These are phyloP conservation scores for Scatophagus argus DNA, from an alignment of 2,113 vertebrate genomes.

Conservation along the genomic window DNA sequence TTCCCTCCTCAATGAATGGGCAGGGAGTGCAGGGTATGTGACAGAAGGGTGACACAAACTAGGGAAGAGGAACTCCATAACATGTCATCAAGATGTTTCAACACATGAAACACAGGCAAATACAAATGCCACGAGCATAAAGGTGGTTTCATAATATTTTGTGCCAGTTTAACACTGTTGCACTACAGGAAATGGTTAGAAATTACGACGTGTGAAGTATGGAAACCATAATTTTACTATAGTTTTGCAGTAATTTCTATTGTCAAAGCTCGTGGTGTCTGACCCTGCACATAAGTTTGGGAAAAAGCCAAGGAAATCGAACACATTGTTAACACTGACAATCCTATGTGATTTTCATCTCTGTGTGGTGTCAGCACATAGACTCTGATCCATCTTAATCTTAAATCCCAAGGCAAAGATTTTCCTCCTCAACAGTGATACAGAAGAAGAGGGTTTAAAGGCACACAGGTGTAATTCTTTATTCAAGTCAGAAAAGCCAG, in stretches of 20 bases:
- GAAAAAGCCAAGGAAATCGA: slow-evolving; percentile 8
- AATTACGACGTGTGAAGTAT: not conserved
- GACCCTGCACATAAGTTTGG: not conserved
- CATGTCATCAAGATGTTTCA: not conserved
- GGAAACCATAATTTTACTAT: slow-evolving; percentile 23
- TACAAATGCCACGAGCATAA: not conserved
- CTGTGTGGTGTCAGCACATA: not conserved
- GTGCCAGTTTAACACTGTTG: not conserved
- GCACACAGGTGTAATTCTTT: not conserved
- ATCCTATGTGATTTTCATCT: slow-evolving; percentile 7
- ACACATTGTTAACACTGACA: not conserved
- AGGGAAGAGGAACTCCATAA: slow-evolving; percentile 3
- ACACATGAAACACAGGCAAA: not conserved
- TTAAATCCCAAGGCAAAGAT: not conserved
- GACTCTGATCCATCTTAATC: slow-evolving; percentile 40
- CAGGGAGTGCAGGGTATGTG: slow-evolving; percentile 8
- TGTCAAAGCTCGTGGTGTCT: slow-evolving; percentile 23
- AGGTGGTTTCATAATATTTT: not conserved
- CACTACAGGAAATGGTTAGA: not conserved
- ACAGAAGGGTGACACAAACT: slow-evolving; percentile 22
- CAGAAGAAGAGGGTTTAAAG: not conserved
- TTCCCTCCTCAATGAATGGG: slow-evolving; percentile 7
- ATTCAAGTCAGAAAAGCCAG: not conserved
- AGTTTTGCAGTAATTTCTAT: not conserved
- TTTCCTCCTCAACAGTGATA: not conserved